Conservation (phyloP, 1,140 invertebrate genomes). For the Trichogramma pretiosum region DNA sequence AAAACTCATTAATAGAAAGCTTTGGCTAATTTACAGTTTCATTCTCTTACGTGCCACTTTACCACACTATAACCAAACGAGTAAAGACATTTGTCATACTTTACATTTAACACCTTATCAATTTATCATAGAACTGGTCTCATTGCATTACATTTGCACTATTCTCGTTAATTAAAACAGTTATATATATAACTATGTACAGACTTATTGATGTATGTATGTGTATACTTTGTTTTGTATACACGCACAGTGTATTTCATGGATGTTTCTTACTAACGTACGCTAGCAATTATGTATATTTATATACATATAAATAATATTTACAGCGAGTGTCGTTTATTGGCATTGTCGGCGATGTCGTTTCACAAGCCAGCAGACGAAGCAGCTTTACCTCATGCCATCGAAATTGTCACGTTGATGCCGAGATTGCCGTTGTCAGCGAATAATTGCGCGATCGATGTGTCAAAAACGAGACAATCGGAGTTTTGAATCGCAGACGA, state of each 20-base stretch:
- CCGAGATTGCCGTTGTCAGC: constrained; percentile 98
- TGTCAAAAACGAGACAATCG: constrained; percentile 98
- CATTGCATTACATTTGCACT: not conserved
- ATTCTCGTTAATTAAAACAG: not conserved
- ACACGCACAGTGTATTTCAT: no score
- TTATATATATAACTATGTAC: no score
- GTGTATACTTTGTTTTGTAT: no score
- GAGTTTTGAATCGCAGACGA: constrained; percentile 96
- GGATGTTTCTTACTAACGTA: no score
- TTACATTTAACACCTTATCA: no score
- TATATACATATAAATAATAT: not conserved
- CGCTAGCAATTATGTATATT: constrained; percentile 1
- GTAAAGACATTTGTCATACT: no score
- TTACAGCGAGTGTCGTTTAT: constrained; percentile 8
- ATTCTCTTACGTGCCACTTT: no score
- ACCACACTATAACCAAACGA: no score
- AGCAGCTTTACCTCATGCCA: constrained; percentile 52
- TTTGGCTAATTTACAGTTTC: no score
- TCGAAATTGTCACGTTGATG: constrained; percentile 98
- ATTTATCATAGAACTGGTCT: no score
- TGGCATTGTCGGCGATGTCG: not conserved
- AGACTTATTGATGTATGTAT: no score
- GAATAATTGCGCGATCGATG: constrained; percentile 94
- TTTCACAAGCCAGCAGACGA: constrained; percentile 11
- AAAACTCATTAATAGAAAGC: no score